Evolutionary conservation across 2,113 vertebrate genomes (phyloP).

Genomic region (Phylloscopus whistleri): DNA sequence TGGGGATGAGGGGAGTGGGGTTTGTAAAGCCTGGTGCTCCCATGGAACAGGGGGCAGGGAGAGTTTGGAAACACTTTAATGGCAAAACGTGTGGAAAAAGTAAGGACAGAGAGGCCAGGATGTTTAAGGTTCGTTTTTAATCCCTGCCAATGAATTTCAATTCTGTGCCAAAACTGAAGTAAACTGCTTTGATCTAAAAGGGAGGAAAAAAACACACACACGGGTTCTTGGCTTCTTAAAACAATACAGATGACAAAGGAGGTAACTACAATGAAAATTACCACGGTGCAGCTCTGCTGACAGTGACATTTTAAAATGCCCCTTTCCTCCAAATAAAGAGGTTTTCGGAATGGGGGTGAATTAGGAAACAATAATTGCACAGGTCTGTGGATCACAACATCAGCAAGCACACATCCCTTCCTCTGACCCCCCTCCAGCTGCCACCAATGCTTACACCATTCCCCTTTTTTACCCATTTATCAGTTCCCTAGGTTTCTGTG

Average conservation of each 20-base stretch:
- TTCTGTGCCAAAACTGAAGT: slow-evolving; percentile 51
- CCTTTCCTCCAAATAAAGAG: neutral
- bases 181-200: slow-evolving; percentile 60
- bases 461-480: neutral
- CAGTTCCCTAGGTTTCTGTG: neutral
- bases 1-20: neutral
- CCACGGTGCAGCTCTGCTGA: neutral
- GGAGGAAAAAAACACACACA: neutral
- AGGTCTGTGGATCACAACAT: neutral
- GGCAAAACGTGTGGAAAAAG: slow-evolving; percentile 22
- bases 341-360: neutral
- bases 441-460: neutral
- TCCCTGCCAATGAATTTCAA: slow-evolving; percentile 54
- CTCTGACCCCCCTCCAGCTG: neutral
- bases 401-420: accelerated
- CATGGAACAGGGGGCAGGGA: neutral
- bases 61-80: slow-evolving; percentile 13
- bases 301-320: neutral
- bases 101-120: slow-evolving; percentile 32
- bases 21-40: neutral
- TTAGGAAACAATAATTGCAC: neutral
- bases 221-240: slow-evolving; percentile 26
- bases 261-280: neutral
- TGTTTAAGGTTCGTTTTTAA: slow-evolving; percentile 52
- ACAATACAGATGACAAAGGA: slow-evolving; percentile 40